Base-by-base conservation (phyloP, 2,888 invertebrate genomes). In the Branchipolynoe longqiensis region DNA sequence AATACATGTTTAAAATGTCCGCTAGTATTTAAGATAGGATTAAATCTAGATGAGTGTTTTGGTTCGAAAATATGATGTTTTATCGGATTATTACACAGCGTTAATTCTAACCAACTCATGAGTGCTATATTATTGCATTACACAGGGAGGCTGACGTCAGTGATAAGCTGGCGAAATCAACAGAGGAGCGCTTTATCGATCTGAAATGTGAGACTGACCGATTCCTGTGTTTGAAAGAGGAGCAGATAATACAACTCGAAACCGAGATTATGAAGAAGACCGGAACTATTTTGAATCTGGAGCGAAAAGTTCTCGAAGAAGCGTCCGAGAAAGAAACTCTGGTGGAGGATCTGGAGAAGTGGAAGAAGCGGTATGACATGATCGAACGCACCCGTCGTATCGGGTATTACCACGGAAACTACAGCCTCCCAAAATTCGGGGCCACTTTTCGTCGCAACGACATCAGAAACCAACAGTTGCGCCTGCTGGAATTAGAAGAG, bases 341-440 rank as follows among this genome's bases (percentile, higher is more conserved):
- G 14, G 25, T 41, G 58, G 56, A 82, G 8, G 82, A 82, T 28
- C 18, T 58, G 14, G 56, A 54, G 12, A 8, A 58, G 22, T 82
- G 82, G 82, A 56, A 58, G 36, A 82, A 58, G 82, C 12, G 82
- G 18, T 54, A 3, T 12, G 58, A 82, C 1, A 2, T 2, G 33
- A 4, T 82, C 18, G 82, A 82, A 38, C 28, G 38, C 6, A 82
- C 82, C 1, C 56, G 82, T 0, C 56, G 82, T 1, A 28, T 82
- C n/a, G 82, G 82, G 0, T 82, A 82, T 58, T 82, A 82, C 82
- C 78, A 41, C 28, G 78, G 78, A 0, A 1, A 40, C 18, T 78
- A 78, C 28, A 48, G n/a, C n/a, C n/a, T n/a, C n/a, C n/a, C n/a
- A n/a, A n/a, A n/a, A n/a, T n/a, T n/a, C n/a, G n/a, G n/a, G n/a